phyloP scores from a whole-genome alignment of 2,888 invertebrate genomes.

The Epirrita christyi region DNA sequence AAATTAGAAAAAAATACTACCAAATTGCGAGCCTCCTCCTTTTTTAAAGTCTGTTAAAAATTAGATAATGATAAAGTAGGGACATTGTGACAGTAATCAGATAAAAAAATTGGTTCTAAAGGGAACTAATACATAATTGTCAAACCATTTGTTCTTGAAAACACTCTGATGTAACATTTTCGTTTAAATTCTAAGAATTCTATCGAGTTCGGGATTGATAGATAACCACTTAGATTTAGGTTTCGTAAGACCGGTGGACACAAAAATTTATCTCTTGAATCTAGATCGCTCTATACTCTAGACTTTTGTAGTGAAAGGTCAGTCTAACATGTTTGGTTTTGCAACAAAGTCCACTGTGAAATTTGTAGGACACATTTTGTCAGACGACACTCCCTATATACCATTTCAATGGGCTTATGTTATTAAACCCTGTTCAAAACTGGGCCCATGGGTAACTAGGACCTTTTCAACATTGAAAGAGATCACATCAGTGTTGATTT shows the following conservation, averaged over 20 bases:
- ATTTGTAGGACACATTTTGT: constrained; percentile 41
- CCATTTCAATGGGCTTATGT: not conserved
- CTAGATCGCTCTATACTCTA: constrained; percentile 65
- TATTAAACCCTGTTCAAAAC: not conserved
- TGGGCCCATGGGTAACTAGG: too few relatives aligned
- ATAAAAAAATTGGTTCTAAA: not conserved
- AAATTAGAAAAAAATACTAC: too few relatives aligned
- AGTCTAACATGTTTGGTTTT: constrained; percentile 60
- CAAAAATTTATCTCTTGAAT: constrained; percentile 70
- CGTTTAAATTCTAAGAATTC: not conserved
- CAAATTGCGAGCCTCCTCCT: too few relatives aligned
- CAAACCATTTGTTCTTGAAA: not conserved
- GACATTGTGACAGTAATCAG: not conserved
- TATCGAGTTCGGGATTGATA: not conserved
- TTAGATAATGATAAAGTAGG: too few relatives aligned
- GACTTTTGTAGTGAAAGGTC: constrained; percentile 78
- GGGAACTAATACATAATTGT: not conserved
- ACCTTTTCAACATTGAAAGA: too few relatives aligned
- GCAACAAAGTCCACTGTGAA: constrained; percentile 45
- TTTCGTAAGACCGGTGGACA: constrained; percentile 58
- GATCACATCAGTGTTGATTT: too few relatives aligned
- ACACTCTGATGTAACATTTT: not conserved
- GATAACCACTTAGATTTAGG: constrained; percentile 29
- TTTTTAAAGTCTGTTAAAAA: too few relatives aligned
- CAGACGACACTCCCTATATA: constrained; percentile 23